phyloP scores from a whole-genome alignment of 1,140 invertebrate species.

The Babylonia areolata region DNA sequence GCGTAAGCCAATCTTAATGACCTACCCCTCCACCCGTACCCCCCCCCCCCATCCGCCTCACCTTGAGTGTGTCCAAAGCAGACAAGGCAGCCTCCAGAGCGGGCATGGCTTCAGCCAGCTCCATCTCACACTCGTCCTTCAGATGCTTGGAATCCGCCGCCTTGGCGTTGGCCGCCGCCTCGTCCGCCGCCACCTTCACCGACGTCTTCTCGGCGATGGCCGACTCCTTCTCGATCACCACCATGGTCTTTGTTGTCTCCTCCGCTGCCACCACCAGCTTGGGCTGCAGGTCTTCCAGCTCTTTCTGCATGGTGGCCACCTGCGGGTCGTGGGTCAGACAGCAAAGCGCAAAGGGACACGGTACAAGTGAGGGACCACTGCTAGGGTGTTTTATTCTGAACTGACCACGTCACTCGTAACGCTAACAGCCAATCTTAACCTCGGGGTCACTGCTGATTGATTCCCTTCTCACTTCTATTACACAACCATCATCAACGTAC shows the following conservation, averaged over 20 bases:
- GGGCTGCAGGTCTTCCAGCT: slow-evolving; percentile 75
- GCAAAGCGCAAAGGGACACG: too few relatives aligned
- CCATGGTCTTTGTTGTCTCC: slow-evolving; percentile 85
- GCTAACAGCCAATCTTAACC: too few relatives aligned
- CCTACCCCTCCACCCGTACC: too few relatives aligned
- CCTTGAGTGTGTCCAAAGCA: slow-evolving; percentile 75
- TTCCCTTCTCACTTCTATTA: too few relatives aligned
- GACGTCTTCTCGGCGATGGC: slow-evolving; percentile 71
- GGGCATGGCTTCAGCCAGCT: slow-evolving; percentile 76
- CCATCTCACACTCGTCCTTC: slow-evolving; percentile 81
- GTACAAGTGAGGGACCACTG: too few relatives aligned
- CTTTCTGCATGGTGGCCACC: slow-evolving; percentile 83
- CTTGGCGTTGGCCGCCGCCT: slow-evolving; percentile 76
- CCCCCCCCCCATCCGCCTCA: slow-evolving; percentile 37
- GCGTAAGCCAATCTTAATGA: too few relatives aligned
- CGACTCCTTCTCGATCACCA: slow-evolving; percentile 80
- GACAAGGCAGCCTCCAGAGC: slow-evolving; percentile 75
- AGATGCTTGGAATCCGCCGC: slow-evolving; percentile 82
- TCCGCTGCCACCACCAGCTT: slow-evolving; percentile 71
- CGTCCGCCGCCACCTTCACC: slow-evolving; percentile 72
- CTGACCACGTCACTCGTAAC: too few relatives aligned
- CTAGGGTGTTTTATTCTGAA: too few relatives aligned
- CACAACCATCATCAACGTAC: too few relatives aligned
- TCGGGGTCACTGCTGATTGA: too few relatives aligned
- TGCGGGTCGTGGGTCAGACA: slow-evolving; percentile 43